A percentile compares a stretch with the other conserved stretches of the same genome.
Evolutionary conservation across 2,113 vertebrate genomes (phyloP).

Genomic region (Pteruthius melanotis): DNA sequence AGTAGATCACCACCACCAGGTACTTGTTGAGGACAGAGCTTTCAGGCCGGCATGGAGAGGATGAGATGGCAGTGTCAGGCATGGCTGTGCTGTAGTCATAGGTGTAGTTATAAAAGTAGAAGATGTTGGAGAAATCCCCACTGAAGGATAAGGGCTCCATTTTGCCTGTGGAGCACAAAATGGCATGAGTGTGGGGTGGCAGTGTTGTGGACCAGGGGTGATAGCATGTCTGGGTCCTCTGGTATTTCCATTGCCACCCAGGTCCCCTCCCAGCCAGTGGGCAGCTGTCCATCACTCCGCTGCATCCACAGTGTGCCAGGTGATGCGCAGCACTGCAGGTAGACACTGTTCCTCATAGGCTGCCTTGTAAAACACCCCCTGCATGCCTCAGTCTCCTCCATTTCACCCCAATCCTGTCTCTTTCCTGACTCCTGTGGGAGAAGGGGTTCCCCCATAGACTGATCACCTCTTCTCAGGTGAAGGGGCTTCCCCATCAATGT

Average conservation of each 20-base stretch:
- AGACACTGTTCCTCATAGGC: background rate
- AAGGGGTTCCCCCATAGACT: background rate
- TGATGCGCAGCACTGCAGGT: background rate
- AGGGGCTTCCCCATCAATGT: background rate
- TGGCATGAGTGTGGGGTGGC: background rate
- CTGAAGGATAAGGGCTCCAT: conserved; percentile 6
- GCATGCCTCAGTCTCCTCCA: background rate
- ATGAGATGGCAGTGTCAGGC: background rate
- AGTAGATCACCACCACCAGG: conserved; percentile 67
- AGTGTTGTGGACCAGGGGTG: background rate
- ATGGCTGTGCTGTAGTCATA: conserved; percentile 28
- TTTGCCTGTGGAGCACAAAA: background rate
- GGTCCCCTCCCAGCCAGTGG: background rate
- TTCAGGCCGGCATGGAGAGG: conserved; percentile 26
- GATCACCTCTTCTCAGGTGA: background rate
- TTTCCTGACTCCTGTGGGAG: background rate
- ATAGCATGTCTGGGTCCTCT: background rate
- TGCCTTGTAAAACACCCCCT: background rate
- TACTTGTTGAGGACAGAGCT: conserved; percentile 32
- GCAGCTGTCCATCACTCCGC: background rate
- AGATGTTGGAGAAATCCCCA: background rate
- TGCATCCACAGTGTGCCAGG: background rate
- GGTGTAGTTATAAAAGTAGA: background rate
- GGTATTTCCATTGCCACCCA: background rate
- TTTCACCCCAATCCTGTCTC: background rate